Percentiles rank a stretch among this genome's conserved stretches.
Evolutionary conservation across 2,113 vertebrate species (phyloP).

Genomic region (Collichthys lucidus): DNA sequence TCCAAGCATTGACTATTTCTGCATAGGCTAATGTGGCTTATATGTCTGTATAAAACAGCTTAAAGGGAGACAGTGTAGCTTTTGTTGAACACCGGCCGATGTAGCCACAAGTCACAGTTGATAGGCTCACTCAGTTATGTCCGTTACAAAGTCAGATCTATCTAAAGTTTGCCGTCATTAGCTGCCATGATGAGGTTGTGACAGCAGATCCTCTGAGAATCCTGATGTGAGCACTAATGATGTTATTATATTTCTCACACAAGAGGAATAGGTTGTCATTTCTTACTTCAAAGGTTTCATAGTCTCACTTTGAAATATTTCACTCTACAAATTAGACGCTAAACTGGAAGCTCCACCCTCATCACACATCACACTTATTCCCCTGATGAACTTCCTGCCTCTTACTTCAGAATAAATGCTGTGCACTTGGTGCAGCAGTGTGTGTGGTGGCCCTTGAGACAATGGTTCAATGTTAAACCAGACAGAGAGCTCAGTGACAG

Average conservation of each 20-base stretch:
- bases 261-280: background rate
- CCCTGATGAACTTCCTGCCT: background rate
- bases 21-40: background rate
- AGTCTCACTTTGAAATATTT: background rate
- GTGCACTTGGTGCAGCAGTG: background rate
- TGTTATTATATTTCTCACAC: background rate
- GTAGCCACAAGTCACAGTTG: background rate
- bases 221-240: background rate
- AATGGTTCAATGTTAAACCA: background rate
- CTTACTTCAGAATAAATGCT: background rate
- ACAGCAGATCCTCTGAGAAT: background rate
- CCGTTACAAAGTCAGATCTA: background rate
- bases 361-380: background rate
- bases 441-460: background rate
- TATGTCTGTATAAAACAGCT: too few species aligned
- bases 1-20: background rate
- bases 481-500: background rate
- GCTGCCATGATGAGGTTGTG: background rate
- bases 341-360: background rate
- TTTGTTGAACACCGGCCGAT: background rate
- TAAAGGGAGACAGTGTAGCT: too few species aligned
- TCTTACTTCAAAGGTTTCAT: background rate
- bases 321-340: background rate
- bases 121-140: background rate
- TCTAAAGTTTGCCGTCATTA: background rate